Evolutionary conservation across 2,113 vertebrate genomes (phyloP).

Genomic region (Nanorana parkeri): DNA sequence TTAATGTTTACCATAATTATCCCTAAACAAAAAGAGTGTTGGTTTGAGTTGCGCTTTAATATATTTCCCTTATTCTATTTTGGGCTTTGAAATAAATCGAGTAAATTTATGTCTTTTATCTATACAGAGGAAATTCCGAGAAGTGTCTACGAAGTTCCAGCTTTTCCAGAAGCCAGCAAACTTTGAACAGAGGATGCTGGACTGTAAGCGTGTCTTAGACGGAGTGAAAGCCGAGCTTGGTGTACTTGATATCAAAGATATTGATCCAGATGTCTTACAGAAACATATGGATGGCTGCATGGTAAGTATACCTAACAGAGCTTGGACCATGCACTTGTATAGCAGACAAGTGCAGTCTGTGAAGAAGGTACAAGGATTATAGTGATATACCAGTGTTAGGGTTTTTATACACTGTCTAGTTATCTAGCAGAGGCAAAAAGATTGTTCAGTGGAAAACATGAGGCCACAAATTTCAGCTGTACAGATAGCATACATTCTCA

Average conservation of each 20-base stretch:
- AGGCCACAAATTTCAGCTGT: too few species aligned
- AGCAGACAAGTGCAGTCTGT: too few species aligned
- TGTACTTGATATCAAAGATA: conserved; percentile 82
- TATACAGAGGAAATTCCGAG: conserved; percentile 89
- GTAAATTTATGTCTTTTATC: conserved; percentile 10
- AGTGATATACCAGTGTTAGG: too few species aligned
- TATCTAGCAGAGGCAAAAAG: too few species aligned
- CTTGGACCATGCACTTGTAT: not conserved
- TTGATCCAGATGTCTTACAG: conserved; percentile 88
- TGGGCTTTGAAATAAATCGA: not conserved
- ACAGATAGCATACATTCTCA: too few species aligned
- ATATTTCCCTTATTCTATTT: not conserved
- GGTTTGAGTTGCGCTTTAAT: too few species aligned
- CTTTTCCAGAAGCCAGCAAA: conserved; percentile 98
- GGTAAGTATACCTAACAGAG: conserved; percentile 73
- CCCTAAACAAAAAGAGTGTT: too few species aligned
- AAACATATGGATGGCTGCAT: conserved; percentile 87
- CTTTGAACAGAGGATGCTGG: conserved; percentile 97
- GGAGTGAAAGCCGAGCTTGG: conserved; percentile 88
- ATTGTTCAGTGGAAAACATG: too few species aligned
- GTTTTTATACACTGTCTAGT: too few species aligned
- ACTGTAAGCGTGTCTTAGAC: conserved; percentile 90
- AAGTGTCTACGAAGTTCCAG: conserved; percentile 95
- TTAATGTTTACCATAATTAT: too few species aligned
- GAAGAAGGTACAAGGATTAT: too few species aligned